phyloP scores from a whole-genome alignment of 2,888 invertebrate species.

The Phengaris arion region DNA sequence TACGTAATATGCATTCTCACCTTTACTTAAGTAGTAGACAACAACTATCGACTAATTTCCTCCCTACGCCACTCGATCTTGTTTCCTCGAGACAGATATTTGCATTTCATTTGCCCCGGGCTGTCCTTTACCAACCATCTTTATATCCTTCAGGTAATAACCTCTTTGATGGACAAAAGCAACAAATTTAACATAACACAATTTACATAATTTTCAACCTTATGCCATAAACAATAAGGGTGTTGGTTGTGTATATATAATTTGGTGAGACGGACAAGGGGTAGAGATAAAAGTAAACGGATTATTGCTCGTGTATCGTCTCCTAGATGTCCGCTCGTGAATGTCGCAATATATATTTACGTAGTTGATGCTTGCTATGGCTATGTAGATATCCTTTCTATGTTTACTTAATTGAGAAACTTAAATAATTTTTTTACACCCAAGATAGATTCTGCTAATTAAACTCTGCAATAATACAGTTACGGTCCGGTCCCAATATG shows the following conservation, averaged over 20 bases:
- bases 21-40: not conserved
- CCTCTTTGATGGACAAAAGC: slow-evolving; percentile 70
- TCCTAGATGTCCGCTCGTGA: slow-evolving; percentile 56
- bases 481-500: too few species aligned
- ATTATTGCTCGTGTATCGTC: slow-evolving; percentile 72
- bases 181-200: slow-evolving; percentile 34
- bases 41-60: slow-evolving; percentile 24
- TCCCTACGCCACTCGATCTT: slow-evolving; percentile 37
- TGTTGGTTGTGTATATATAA: slow-evolving; percentile 29
- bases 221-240: slow-evolving; percentile 39
- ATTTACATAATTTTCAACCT: slow-evolving; percentile 36
- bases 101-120: slow-evolving; percentile 73
- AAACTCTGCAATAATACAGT: too few species aligned
- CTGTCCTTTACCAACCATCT: slow-evolving; percentile 48
- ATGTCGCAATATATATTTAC: slow-evolving; percentile 30
- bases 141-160: slow-evolving; percentile 77
- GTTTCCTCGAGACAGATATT: slow-evolving; percentile 57
- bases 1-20: too few species aligned
- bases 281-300: slow-evolving; percentile 76
- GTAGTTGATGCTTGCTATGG: slow-evolving; percentile 1
- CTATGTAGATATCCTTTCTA: not conserved
- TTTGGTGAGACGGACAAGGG: slow-evolving; percentile 57
- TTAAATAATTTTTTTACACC: too few species aligned
- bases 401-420: not conserved
- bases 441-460: too few species aligned